Base-by-base conservation (phyloP, 2,888 invertebrate genomes). In the Therioaphis trifolii region DNA sequence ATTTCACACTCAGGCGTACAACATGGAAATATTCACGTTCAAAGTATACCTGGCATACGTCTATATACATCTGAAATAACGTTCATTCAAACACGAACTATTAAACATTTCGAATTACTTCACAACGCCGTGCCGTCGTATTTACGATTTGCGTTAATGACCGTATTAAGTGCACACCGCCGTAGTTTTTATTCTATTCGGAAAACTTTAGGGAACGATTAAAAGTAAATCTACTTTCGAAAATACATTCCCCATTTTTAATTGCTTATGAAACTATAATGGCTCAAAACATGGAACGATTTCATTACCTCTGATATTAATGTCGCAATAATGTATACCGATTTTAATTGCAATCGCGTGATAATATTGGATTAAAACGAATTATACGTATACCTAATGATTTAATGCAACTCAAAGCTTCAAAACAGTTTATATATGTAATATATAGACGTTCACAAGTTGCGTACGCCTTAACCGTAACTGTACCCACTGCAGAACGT, bases 291-390 rank as follows among this genome's bases (percentile, higher is more conserved):
- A 77, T 35, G 49, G 49, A 77, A 66, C 77, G 15, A 49, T 77
- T 63, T 77, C 61, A 61, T 63, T 46, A 21, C 21, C 2, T 29
- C 1, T 24, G 24, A 49, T 46, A 15, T 49, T 18, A 49, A 18
- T 27, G 18, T 52, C 15, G 3, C 24, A 14, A n/a, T 27, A 55
- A 79, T 15, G 43, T n/a, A n/a, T n/a, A 43, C 18, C n/a, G 55
- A 69, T 55, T 79, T 79, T 79, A 79, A 79, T 69, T 79, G 78
- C 68, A 69, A n/a, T 79, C 52, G 78, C 78, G 78, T 79, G 78
- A 43, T 79, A 40, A 55, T 69, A 55, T 40, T 27, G 68, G 40
- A 79, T 69, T 79, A 69, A 55, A 69, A 79, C 7, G 40, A 55
- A 79, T 27, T 43, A 18, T 29, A 21, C 35, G 35, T 21, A 49